phyloP scores from a whole-genome alignment of 2,888 invertebrate species.

The Alloscopus bannaensis region DNA sequence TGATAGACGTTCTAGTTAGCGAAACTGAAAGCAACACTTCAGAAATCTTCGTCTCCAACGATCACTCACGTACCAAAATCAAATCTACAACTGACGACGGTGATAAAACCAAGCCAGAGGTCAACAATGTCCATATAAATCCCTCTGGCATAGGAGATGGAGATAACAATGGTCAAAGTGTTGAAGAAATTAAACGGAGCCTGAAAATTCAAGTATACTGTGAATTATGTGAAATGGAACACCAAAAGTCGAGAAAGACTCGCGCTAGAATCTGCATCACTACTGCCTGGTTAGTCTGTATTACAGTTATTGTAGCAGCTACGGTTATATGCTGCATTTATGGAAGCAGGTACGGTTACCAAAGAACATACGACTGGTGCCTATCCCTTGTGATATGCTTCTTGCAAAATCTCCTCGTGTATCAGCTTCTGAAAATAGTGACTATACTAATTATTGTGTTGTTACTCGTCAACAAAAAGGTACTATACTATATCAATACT shows the following conservation, averaged over 20 bases:
- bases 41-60: no score
- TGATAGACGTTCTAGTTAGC: not conserved
- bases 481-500: not conserved
- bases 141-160: no score
- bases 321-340: slow-evolving; percentile 45
- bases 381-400: slow-evolving; percentile 32
- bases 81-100: no score
- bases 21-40: no score
- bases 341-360: slow-evolving; percentile 44
- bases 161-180: no score
- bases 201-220: slow-evolving; percentile 29
- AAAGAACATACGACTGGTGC: slow-evolving; percentile 49
- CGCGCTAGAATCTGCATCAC: not conserved
- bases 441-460: slow-evolving; percentile 20
- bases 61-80: no score
- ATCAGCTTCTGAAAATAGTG: slow-evolving; percentile 45
- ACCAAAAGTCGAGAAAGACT: slow-evolving; percentile 9
- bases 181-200: not conserved
- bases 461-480: slow-evolving; percentile 29
- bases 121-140: no score
- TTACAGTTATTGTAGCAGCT: slow-evolving; percentile 31
- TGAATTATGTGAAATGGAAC: slow-evolving; percentile 60
- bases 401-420: slow-evolving; percentile 40
- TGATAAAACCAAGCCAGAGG: no score
- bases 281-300: slow-evolving; percentile 26